Percentiles rank a stretch among this genome's conserved stretches.
These are phyloP conservation scores for Enteromius treurensis DNA, from an alignment of 2,797 vertebrate genomes.

Conservation along the genomic window DNA sequence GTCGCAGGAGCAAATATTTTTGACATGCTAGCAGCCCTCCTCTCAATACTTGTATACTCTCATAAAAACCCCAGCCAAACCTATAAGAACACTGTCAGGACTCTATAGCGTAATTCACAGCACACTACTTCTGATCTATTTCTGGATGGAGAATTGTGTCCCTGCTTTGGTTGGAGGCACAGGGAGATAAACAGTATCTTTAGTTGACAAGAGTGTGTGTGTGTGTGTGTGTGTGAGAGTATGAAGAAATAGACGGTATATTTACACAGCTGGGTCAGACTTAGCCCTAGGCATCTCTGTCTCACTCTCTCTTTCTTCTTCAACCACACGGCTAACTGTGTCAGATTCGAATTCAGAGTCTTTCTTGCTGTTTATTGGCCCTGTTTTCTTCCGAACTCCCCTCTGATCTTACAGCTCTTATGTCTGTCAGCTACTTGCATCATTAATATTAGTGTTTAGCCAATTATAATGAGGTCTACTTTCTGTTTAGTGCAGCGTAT, in stretches of 20 bases:
- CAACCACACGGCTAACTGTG: constrained; percentile 58
- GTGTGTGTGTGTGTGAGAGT: constrained; percentile 34
- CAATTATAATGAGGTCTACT: constrained; percentile 8
- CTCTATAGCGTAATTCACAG: constrained; percentile 15
- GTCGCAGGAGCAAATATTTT: background rate
- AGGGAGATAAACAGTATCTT: constrained; percentile 59
- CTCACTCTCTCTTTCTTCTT: constrained; percentile 49
- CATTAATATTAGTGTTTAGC: background rate
- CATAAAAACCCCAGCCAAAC: background rate
- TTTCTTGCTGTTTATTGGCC: constrained; percentile 22
- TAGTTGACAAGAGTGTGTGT: constrained; percentile 35
- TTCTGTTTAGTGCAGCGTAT: background rate
- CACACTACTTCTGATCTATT: constrained; percentile 43
- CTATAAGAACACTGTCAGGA: constrained; percentile 4
- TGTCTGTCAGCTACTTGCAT: background rate
- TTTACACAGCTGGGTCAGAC: constrained; percentile 66
- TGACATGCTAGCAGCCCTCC: background rate
- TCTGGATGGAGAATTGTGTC: constrained; percentile 41
- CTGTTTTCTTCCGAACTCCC: constrained; percentile 6
- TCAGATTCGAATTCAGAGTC: constrained; percentile 52
- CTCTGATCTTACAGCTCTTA: constrained; percentile 6
- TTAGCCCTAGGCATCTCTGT: constrained; percentile 57
- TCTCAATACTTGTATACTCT: background rate
- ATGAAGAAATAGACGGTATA: constrained; percentile 57
- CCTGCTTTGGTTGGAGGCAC: constrained; percentile 45